Evolutionary conservation across 2,888 invertebrate species (phyloP).

Genomic region (Sminthurides aquaticus): DNA sequence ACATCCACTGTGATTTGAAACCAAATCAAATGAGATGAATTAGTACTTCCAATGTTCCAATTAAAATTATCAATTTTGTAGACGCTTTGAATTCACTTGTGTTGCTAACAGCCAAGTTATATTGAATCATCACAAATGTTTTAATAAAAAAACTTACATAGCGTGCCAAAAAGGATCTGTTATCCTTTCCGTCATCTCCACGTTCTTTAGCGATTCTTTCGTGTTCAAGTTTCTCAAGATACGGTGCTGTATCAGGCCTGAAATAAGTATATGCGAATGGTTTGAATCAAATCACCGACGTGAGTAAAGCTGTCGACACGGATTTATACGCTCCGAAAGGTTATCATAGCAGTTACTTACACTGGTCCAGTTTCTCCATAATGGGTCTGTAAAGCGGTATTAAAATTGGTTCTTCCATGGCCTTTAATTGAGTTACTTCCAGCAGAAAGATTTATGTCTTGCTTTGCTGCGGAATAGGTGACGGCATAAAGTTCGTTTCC

Average conservation of each 20-base stretch:
- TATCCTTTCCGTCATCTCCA: constrained; percentile 86
- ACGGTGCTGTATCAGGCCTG: constrained; percentile 90
- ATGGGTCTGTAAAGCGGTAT: constrained; percentile 69
- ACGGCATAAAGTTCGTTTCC: constrained; percentile 61
- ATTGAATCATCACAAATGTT: constrained; percentile 16
- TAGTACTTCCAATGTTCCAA: constrained; percentile 7
- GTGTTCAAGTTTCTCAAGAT: constrained; percentile 84
- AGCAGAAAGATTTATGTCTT: constrained; percentile 37
- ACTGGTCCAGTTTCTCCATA: constrained; percentile 75
- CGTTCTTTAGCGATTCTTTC: constrained; percentile 83
- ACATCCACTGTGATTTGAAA: constrained; percentile 99
- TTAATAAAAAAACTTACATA: constrained; percentile 69
- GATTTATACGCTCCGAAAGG: no score
- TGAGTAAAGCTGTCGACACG: no score
- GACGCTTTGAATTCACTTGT: neutral
- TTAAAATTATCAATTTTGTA: no score
- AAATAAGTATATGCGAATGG: constrained; percentile 35
- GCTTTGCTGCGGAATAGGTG: constrained; percentile 46
- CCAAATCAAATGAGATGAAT: constrained; percentile 35
- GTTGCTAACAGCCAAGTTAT: neutral
- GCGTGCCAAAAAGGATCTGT: constrained; percentile 92
- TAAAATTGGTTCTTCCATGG: constrained; percentile 55
- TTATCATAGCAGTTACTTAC: no score
- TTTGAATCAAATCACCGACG: no score
- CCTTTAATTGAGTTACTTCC: constrained; percentile 57